Evolutionary conservation across 2,888 invertebrate genomes (phyloP), one percentile per base, ranked within the genome.

Genomic region (Globia sparganii): DNA sequence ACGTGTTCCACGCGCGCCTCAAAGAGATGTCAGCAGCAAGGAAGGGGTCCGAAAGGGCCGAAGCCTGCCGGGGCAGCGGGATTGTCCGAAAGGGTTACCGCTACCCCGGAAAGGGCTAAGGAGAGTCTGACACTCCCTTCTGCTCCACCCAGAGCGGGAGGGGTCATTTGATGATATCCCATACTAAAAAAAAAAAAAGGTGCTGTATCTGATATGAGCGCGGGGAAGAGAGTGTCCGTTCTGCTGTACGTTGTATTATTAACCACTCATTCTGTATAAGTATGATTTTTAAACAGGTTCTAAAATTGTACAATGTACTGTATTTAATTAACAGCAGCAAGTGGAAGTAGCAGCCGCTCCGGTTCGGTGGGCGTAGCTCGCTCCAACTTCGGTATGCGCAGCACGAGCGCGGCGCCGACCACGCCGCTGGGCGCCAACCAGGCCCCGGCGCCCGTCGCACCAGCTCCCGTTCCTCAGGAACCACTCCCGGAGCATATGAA

Each of bases 351-450:
- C 53, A 93, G 92, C 76, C 93, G 94, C 8, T 94, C 95, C 0
- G 95, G 95, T 0, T 95, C 95, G 0, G 90, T 92, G 4, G 92
- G 93, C 40, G 91, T 92, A 15, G 86, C 93, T 5, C 93, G 95
- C 2, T 94, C 95, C 2, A 93, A 90, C 75, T 94, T 94, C 0
- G 91, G 94, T 77, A 93, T 92, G 21, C 91, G 94, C 21, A 93
- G 92, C 77, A 81, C 91, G 3, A 91, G 90, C 67, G 88, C 88
- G 9, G 87, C 91, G 34, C 89, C 91, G 6, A 84, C 90, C 18
- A 79, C 90, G 6, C 88, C 91, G 21, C 84, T 90, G 2, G 77
- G 86, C 4, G 81, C 88, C 4, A 66, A 83, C 0, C 89, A 90
- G 28, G 79, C 88, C 11, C 79, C 91, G n/a, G 79, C 90, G 28